phyloP scores from a whole-genome alignment of 1,140 invertebrate genomes.

The Sycophaga agraensis region DNA sequence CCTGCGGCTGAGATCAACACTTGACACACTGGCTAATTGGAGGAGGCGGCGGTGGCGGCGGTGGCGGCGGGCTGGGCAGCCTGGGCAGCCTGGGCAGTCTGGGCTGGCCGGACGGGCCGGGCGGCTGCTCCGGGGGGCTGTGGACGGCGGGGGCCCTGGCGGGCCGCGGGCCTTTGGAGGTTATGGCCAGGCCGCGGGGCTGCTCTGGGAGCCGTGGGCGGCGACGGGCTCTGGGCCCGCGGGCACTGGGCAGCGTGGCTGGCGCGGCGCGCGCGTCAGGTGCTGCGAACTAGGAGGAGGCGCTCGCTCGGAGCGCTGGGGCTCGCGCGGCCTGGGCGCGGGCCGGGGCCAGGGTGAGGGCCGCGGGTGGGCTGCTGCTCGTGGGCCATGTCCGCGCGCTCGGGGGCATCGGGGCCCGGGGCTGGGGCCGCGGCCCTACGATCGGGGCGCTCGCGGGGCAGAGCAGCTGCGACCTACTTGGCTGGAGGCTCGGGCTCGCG shows the following conservation, averaged over 20 bases:
- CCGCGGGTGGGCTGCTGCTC: neutral
- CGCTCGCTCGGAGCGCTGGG: neutral
- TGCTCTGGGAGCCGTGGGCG: neutral
- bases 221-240: too few relatives aligned
- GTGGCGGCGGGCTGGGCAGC: neutral
- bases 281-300: constrained; percentile 9
- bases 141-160: too few relatives aligned
- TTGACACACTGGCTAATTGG: constrained; percentile 13
- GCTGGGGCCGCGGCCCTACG: neutral
- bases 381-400: neutral
- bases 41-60: neutral
- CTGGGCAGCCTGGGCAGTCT: too few relatives aligned
- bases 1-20: neutral
- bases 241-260: too few relatives aligned
- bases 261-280: neutral
- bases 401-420: neutral
- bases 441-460: neutral
- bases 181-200: constrained; percentile 4
- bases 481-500: neutral
- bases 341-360: neutral
- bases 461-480: constrained; percentile 12
- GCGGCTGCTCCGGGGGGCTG: too few relatives aligned
- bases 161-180: constrained; percentile 12
- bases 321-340: neutral
- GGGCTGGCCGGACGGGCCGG: too few relatives aligned